Evolutionary conservation across 2,888 invertebrate species (phyloP).

Genomic region (Eristalis intricaria): DNA sequence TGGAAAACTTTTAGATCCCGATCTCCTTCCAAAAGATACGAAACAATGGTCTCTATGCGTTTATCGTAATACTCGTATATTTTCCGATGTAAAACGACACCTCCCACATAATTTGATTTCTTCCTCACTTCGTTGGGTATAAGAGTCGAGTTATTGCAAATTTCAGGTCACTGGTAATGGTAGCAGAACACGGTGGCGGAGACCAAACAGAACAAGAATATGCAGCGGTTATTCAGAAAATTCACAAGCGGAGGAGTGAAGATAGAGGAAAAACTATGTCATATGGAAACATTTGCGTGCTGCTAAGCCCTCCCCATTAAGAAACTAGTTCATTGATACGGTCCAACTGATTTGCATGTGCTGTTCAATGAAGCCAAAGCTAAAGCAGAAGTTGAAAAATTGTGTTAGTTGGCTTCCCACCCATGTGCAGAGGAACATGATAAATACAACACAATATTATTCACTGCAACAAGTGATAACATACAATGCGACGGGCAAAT

Average conservation of each 20-base stretch:
- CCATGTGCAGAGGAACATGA: too few species aligned
- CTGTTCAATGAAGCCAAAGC: constrained; percentile 54
- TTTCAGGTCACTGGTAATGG: constrained; percentile 51
- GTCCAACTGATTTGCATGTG: constrained; percentile 66
- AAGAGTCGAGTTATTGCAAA: constrained; percentile 41
- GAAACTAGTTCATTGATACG: constrained; percentile 65
- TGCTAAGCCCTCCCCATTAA: constrained; percentile 37
- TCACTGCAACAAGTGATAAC: constrained; percentile 64
- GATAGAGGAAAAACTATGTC: constrained; percentile 58
- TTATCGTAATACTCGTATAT: background rate
- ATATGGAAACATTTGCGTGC: constrained; percentile 43
- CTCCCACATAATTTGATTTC: constrained; percentile 28
- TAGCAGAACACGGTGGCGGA: background rate
- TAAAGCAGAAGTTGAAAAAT: background rate
- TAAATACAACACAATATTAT: constrained; percentile 16
- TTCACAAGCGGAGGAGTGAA: background rate
- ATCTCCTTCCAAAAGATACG: background rate
- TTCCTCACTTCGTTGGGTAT: constrained; percentile 58
- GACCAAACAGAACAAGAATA: background rate
- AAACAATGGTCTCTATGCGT: background rate
- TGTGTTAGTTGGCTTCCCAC: constrained; percentile 18
- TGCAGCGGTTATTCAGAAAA: background rate
- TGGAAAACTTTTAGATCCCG: background rate
- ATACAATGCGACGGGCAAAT: constrained; percentile 9
- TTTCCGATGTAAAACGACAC: constrained; percentile 1